phyloP scores from a whole-genome alignment of 2,888 invertebrate species.

The Bembecia ichneumoniformis region DNA sequence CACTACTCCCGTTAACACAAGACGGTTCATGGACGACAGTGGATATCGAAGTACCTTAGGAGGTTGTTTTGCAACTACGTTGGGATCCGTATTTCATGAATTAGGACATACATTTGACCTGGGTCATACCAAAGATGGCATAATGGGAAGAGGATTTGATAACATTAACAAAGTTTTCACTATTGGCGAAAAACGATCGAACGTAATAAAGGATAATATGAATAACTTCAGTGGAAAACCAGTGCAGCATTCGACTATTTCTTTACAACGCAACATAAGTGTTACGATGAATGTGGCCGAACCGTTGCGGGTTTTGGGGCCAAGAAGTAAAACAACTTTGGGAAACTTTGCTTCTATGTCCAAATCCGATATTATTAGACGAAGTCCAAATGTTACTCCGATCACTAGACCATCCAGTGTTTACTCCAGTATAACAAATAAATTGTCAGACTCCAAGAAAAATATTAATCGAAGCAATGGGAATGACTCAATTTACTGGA shows the following conservation, averaged over 20 bases:
- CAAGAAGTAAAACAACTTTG: slow-evolving; percentile 66
- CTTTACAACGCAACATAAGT: slow-evolving; percentile 73
- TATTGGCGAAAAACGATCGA: slow-evolving; percentile 67
- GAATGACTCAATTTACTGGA: slow-evolving; percentile 74
- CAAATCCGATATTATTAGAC: slow-evolving; percentile 55
- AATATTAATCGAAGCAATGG: slow-evolving; percentile 51
- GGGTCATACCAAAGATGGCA: slow-evolving; percentile 90
- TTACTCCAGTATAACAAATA: slow-evolving; percentile 61
- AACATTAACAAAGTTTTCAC: slow-evolving; percentile 84
- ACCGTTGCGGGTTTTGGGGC: slow-evolving; percentile 60
- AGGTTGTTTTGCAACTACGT: slow-evolving; percentile 90
- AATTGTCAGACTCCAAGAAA: slow-evolving; percentile 57
- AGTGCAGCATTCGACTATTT: slow-evolving; percentile 75
- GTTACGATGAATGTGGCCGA: slow-evolving; percentile 76
- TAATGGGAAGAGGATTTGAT: slow-evolving; percentile 94
- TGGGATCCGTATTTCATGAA: slow-evolving; percentile 94
- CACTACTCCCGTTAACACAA: slow-evolving; percentile 77
- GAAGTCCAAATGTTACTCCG: slow-evolving; percentile 67
- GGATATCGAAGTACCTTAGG: slow-evolving; percentile 89
- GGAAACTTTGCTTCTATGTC: slow-evolving; percentile 66
- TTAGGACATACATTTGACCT: slow-evolving; percentile 95
- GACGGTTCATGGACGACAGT: slow-evolving; percentile 89
- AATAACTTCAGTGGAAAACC: slow-evolving; percentile 73
- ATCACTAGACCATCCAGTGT: slow-evolving; percentile 66
- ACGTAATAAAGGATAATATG: slow-evolving; percentile 64